Percentiles rank a stretch among this genome's conserved stretches.
These are phyloP conservation scores for Gallinago stenura DNA, from an alignment of 2,797 vertebrate species.

Conservation along the genomic window DNA sequence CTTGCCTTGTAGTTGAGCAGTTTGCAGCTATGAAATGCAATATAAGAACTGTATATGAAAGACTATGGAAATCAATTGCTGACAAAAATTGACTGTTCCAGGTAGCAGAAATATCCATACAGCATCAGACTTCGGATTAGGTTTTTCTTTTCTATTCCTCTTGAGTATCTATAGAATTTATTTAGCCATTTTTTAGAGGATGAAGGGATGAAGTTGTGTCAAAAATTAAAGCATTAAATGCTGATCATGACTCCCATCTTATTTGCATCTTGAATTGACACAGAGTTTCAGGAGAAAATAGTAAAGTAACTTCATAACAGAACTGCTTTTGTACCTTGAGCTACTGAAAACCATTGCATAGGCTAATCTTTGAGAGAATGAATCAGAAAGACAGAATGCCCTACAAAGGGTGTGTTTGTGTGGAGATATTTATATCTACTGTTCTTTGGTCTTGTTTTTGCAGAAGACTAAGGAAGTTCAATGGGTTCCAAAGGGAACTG, in stretches of 20 bases:
- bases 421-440: not conserved
- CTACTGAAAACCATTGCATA: not conserved
- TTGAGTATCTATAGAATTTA: not conserved
- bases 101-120: not conserved
- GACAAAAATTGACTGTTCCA: not conserved
- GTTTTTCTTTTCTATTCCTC: not conserved
- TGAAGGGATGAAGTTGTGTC: not conserved
- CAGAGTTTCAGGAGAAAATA: not conserved
- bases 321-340: slow-evolving; percentile 18
- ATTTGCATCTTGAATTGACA: not conserved
- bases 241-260: not conserved
- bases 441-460: slow-evolving; percentile 1
- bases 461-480: not conserved
- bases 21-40: not conserved
- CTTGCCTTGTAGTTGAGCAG: not conserved
- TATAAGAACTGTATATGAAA: not conserved
- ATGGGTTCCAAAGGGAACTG: not conserved
- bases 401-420: not conserved
- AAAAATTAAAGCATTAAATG: not conserved
- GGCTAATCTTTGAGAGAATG: not conserved
- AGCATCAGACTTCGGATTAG: not conserved
- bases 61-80: not conserved
- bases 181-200: not conserved
- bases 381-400: not conserved
- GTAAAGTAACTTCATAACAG: not conserved